Percentiles rank a stretch among this genome's conserved stretches.
These are phyloP conservation scores for Forbesichthys agassizii DNA, from an alignment of 2,113 vertebrate genomes.

Conservation along the genomic window DNA sequence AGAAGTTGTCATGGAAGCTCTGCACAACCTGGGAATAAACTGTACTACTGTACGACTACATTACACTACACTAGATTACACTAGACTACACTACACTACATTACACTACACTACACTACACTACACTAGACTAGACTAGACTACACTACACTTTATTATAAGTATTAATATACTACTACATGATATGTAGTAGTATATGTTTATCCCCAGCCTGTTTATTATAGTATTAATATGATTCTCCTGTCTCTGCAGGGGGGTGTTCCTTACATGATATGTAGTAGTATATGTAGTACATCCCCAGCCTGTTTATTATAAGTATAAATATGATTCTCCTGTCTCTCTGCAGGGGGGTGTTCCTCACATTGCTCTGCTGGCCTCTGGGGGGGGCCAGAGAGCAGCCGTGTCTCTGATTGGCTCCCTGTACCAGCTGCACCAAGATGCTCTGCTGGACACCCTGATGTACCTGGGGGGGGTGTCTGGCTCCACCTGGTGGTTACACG, in stretches of 20 bases:
- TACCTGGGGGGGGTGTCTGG: conserved; percentile 75
- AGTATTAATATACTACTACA: background rate
- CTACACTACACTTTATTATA: too few relatives aligned
- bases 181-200: background rate
- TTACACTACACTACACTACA: background rate
- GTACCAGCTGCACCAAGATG: conserved; percentile 51
- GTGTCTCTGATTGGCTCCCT: conserved; percentile 65
- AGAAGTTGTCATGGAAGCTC: conserved; percentile 31
- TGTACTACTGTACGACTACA: conserved; percentile 36
- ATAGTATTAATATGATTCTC: background rate
- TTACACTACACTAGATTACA: too few relatives aligned
- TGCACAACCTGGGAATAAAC: conserved; percentile 39
- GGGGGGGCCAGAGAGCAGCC: conserved; percentile 70
- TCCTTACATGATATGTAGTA: background rate
- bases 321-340: background rate
- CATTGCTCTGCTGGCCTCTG: conserved; percentile 68
- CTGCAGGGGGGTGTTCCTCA: conserved; percentile 57
- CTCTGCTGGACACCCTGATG: conserved; percentile 63
- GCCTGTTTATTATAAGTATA: background rate
- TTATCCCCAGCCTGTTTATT: background rate
- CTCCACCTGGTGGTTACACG: conserved; percentile 63
- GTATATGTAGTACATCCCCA: background rate
- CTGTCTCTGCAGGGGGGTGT: conserved; percentile 31
- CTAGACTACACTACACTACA: background rate
- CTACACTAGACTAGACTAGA: too few relatives aligned